Percentiles rank a stretch among this genome's conserved stretches.
These are phyloP conservation scores for Notarius quadriscutis DNA, from an alignment of 2,113 vertebrate genomes.

Conservation along the genomic window DNA sequence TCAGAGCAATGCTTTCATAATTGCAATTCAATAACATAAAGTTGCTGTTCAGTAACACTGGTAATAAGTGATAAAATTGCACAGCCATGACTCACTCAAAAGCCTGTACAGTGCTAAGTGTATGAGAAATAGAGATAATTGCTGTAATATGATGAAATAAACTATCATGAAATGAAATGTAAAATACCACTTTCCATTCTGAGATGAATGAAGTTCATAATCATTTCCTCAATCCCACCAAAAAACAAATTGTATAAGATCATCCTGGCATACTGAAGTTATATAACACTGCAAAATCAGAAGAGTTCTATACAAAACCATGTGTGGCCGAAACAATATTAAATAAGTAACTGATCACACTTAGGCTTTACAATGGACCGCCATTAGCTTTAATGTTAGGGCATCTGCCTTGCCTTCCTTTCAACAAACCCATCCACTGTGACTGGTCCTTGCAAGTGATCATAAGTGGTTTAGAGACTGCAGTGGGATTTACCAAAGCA, in stretches of 20 bases:
- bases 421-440: not conserved
- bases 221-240: not conserved
- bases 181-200: not conserved
- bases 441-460: not conserved
- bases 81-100: not conserved
- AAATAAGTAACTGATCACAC: not conserved
- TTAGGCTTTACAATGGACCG: not conserved
- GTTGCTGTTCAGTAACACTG: not conserved
- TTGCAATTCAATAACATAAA: not conserved
- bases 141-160: not conserved
- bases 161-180: not conserved
- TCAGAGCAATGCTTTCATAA: not conserved
- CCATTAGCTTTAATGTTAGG: not conserved
- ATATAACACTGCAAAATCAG: not conserved
- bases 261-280: not conserved
- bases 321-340: not conserved
- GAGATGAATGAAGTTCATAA: not conserved
- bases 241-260: not conserved
- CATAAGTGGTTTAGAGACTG: not conserved
- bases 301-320: not conserved
- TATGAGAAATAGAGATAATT: not conserved
- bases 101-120: not conserved
- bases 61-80: not conserved
- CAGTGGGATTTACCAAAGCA: not conserved
- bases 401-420: not conserved